These are phyloP conservation scores for Neuroterus valhalla DNA, from an alignment of 1,140 invertebrate species.

Conservation along the genomic window DNA sequence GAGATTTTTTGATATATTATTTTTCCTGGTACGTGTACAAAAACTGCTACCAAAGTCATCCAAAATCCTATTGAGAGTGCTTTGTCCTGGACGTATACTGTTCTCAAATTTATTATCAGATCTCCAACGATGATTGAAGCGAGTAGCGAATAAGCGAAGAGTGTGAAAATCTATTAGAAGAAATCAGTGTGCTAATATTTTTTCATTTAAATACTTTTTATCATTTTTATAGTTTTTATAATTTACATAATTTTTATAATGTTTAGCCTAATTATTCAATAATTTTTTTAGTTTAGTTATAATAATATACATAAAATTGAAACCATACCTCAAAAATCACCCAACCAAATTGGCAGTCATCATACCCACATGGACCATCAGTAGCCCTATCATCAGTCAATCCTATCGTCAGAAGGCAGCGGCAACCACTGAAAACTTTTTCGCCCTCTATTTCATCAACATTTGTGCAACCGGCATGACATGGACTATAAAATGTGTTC, in stretches of 20 bases:
- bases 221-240: too few species aligned
- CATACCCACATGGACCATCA: conserved; percentile 76
- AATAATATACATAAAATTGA: too few species aligned
- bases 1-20: conserved; percentile 75
- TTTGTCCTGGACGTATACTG: conserved; percentile 77
- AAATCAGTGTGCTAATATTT: conserved; percentile 21
- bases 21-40: conserved; percentile 77
- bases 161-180: conserved; percentile 53
- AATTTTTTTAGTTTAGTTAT: too few species aligned
- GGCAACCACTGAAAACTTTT: conserved; percentile 75
- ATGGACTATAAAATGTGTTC: conserved; percentile 81
- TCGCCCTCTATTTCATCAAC: conserved; percentile 64
- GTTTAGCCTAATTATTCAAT: too few species aligned
- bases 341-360: conserved; percentile 74
- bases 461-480: conserved; percentile 80
- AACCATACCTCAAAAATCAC: conserved; percentile 74
- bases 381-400: conserved; percentile 62
- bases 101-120: conserved; percentile 76
- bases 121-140: conserved; percentile 76
- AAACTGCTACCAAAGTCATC: conserved; percentile 73
- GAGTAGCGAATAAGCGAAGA: conserved; percentile 57
- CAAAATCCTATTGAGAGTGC: conserved; percentile 77
- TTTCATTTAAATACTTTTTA: too few species aligned
- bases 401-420: conserved; percentile 67
- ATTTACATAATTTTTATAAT: too few species aligned